Conservation (phyloP, 1,140 invertebrate species). For the Caenorhabditis remanei region DNA sequence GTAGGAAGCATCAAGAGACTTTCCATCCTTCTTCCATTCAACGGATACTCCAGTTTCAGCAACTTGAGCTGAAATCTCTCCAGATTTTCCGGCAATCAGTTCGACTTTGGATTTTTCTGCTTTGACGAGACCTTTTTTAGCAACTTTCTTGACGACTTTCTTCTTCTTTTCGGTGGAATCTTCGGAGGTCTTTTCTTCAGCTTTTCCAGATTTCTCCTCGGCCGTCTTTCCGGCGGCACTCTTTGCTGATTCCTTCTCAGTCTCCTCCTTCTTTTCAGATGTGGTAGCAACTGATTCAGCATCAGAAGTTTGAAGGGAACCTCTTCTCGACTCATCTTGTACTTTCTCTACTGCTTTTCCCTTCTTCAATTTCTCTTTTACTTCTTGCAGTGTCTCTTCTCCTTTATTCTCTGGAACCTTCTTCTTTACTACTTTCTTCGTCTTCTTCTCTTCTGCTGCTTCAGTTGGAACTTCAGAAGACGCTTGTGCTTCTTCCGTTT, state of each 20-base stretch:
- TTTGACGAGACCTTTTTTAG: slow-evolving; percentile 42
- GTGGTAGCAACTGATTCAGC: slow-evolving; percentile 2
- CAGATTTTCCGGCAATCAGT: slow-evolving; percentile 22
- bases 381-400: slow-evolving; percentile 45
- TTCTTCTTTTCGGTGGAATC: slow-evolving; percentile 58
- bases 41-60: slow-evolving; percentile 50
- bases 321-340: slow-evolving; percentile 50
- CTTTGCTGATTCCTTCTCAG: slow-evolving; percentile 42
- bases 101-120: slow-evolving; percentile 56
- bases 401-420: slow-evolving; percentile 31
- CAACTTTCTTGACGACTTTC: slow-evolving; percentile 61
- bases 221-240: slow-evolving; percentile 31
- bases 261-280: neutral
- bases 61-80: slow-evolving; percentile 49
- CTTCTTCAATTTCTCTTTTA: slow-evolving; percentile 27
- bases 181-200: slow-evolving; percentile 4
- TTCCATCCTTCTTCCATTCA: slow-evolving; percentile 64
- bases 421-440: slow-evolving; percentile 59
- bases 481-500: neutral
- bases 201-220: neutral
- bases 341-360: slow-evolving; percentile 47
- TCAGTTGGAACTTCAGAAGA: neutral
- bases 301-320: slow-evolving; percentile 40
- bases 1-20: slow-evolving; percentile 60
- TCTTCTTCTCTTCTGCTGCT: slow-evolving; percentile 58